These are phyloP conservation scores for Psettodes erumei DNA, from an alignment of 2,113 vertebrate species.

Conservation along the genomic window DNA sequence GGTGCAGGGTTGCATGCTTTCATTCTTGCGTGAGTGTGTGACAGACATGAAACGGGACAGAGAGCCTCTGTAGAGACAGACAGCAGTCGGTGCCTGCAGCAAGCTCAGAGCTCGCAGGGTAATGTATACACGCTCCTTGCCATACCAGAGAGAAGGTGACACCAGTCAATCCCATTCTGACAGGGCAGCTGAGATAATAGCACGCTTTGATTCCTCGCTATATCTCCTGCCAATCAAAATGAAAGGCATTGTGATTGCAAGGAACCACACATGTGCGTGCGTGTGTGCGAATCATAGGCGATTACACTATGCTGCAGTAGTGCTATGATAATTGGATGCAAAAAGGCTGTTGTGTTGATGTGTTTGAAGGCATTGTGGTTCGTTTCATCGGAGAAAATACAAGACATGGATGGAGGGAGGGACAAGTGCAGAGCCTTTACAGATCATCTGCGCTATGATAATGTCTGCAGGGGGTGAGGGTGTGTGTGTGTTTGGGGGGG, in stretches of 20 bases:
- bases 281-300: background rate
- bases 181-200: constrained; percentile 80
- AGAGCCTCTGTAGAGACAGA: constrained; percentile 70
- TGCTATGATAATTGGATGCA: constrained; percentile 18
- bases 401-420: constrained; percentile 10
- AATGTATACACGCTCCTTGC: constrained; percentile 71
- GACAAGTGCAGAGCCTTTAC: constrained; percentile 36
- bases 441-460: constrained; percentile 36
- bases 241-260: constrained; percentile 68
- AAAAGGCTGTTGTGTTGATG: background rate
- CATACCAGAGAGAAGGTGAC: constrained; percentile 78
- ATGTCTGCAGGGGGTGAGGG: constrained; percentile 30
- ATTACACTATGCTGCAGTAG: constrained; percentile 17
- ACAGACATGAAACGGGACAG: constrained; percentile 73
- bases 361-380: constrained; percentile 29
- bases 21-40: constrained; percentile 64
- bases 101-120: constrained; percentile 76
- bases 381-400: constrained; percentile 5
- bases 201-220: constrained; percentile 77
- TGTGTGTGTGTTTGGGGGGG: constrained; percentile 20
- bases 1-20: constrained; percentile 58
- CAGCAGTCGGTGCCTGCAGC: constrained; percentile 78
- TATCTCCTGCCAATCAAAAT: constrained; percentile 77
- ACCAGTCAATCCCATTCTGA: constrained; percentile 78
- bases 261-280: constrained; percentile 27